Evolutionary conservation across 2,113 vertebrate species (phyloP).

Genomic region (Ceyx margarethae): DNA sequence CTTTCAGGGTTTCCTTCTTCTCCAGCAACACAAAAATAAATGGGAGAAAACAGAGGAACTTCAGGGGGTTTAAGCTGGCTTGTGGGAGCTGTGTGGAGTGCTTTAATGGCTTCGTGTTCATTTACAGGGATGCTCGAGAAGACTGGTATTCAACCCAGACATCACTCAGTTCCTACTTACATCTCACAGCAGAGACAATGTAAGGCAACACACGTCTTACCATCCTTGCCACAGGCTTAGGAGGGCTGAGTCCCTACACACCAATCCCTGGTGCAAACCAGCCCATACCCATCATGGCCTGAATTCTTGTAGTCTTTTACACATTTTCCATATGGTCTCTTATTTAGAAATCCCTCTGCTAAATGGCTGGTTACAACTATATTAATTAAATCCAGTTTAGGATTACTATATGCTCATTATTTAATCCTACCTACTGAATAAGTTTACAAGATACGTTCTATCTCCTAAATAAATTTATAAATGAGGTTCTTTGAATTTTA

Average conservation of each 20-base stretch:
- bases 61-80: background rate
- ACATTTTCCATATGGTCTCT: background rate
- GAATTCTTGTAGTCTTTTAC: background rate
- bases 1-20: background rate
- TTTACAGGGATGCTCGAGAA: background rate
- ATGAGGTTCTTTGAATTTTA: background rate
- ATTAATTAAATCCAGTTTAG: background rate
- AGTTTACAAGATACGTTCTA: background rate
- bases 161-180: accelerated
- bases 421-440: background rate
- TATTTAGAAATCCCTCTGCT: background rate
- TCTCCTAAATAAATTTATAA: background rate
- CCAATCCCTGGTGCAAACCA: accelerated
- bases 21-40: background rate
- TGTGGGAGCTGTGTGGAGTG: background rate
- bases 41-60: background rate
- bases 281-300: accelerated
- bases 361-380: background rate
- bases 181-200: background rate
- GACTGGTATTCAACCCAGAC: background rate
- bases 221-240: background rate
- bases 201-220: background rate
- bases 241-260: background rate
- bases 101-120: background rate
- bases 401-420: background rate